Conservation (phyloP, 2,113 vertebrate species). For the Gavialis gangeticus region DNA sequence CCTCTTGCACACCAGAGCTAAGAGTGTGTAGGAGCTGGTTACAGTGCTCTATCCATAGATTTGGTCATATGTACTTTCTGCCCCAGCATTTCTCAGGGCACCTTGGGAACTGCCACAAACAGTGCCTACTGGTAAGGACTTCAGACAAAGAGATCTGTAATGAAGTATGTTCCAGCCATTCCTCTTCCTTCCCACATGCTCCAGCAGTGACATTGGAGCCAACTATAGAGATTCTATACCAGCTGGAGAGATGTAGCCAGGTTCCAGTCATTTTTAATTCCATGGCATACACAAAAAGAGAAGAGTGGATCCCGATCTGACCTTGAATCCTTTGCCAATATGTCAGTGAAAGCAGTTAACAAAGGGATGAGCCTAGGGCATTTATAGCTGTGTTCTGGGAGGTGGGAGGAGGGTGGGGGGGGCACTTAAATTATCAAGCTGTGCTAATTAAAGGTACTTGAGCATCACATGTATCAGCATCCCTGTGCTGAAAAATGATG, state of each 20-base stretch:
- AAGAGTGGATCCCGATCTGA: background rate
- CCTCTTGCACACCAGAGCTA: background rate
- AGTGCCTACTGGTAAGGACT: background rate
- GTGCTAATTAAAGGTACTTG: too few species aligned
- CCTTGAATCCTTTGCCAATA: background rate
- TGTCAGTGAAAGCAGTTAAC: background rate
- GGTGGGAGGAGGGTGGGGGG: too few species aligned
- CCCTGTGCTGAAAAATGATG: too few species aligned
- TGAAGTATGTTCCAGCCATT: background rate
- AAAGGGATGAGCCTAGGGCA: background rate
- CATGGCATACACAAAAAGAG: too few species aligned
- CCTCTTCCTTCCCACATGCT: background rate
- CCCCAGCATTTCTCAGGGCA: background rate
- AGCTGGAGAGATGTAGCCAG: background rate
- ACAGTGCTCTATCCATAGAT: background rate
- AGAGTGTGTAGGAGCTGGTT: background rate
- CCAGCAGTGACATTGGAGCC: background rate
- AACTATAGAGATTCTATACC: background rate
- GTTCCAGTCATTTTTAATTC: background rate
- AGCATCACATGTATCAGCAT: too few species aligned
- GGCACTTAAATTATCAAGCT: too few species aligned
- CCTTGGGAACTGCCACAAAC: background rate
- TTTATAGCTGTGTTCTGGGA: too few species aligned
- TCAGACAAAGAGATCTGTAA: background rate
- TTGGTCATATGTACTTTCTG: too few species aligned